Evolutionary conservation across 2,797 vertebrate species (phyloP), one percentile per base, ranked within the genome.

Genomic region (Anguilla obscura): DNA sequence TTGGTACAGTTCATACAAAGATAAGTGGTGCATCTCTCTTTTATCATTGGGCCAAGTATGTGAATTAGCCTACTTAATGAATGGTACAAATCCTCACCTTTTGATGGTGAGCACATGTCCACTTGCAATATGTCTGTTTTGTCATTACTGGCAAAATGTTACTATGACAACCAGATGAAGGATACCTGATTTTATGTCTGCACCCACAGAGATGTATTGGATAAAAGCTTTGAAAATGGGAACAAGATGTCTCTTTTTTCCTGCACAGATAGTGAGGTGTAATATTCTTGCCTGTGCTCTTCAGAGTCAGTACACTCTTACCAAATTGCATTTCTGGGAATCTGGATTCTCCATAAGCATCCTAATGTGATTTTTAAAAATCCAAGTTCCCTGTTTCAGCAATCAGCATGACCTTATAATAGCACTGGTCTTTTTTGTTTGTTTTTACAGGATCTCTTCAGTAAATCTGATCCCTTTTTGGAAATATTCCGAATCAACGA

Each of bases 381-480:
- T 8, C 33, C 30, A 33, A 54, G 8, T 40, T 27, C 4, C 50
- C 76, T 30, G 9, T 76, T 12, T 60, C 16, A 3, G 30, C 45
- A 12, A 88, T 86, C 27, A 9, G 80, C 36, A 52, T 45, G 85
- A 33, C 74, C 12, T 7, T 8, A 52, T 0, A 52, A 0, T 10
- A 69, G 14, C 60, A 18, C 9, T 88, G 0, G 27, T 1, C 84
- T 60, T 7, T 60, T 21, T 45, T 52, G 16, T 54, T 84, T 36
- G 14, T 63, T 40, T 76, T 85, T 56, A 69, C 94, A 99, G 98
- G 98, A 99, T 92, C 96, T 99, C 91, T 99, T 99, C 96, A 99
- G 98, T 93, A 99, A 99, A 94, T 99, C 98, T 0, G 98, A 99
- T 90, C 98, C 98, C 3, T 99, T 99, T 94, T 94, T 99, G 95